Base-by-base conservation (phyloP, 2,113 vertebrate genomes). In the Pterocles orientalis region DNA sequence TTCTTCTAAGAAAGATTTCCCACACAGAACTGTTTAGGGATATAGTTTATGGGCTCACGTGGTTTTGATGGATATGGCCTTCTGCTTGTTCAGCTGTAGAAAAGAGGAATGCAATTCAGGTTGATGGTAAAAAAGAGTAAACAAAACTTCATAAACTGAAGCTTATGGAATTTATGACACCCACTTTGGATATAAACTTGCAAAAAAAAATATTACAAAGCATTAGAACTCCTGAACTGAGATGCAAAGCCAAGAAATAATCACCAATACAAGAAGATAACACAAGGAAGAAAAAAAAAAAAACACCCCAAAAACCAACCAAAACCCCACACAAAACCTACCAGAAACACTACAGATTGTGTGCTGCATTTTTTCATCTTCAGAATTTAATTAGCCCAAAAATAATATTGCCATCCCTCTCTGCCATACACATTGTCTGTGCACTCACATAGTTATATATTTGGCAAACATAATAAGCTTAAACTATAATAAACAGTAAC, bases 1-100 rank as follows among this genome's bases (percentile, higher is more conserved):
- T n/a, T n/a, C n/a, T n/a, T n/a, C n/a, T n/a, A n/a, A n/a, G n/a
- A n/a, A n/a, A n/a, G n/a, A n/a, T n/a, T n/a, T n/a, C n/a, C n/a
- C n/a, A n/a, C n/a, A n/a, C 61, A 64, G 57, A 36, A 82, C 10
- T 61, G 9, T 71, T 88, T 48, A 88, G 57, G 77, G 53, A 81
- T 65, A 64, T 13, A 82, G 53, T 61, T 88, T 93, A 29, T 70
- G 65, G 93, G 64, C 73, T 94, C 77, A 66, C 21, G 83, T 90
- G 36, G 51, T 94, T 88, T 96, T 96, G 83, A 95, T 87, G 80
- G 92, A 94, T 91, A 96, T 50, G 36, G 88, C 86, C 92, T 90
- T 96, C 93, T 96, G 90, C 76, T 95, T 94, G 94, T 93, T 94
- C 96, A 96, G 82, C 86, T 95, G 92, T 78, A 89, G 88, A 72